These are phyloP conservation scores for Hetaerina americana DNA, from an alignment of 1,140 invertebrate species.

Conservation along the genomic window DNA sequence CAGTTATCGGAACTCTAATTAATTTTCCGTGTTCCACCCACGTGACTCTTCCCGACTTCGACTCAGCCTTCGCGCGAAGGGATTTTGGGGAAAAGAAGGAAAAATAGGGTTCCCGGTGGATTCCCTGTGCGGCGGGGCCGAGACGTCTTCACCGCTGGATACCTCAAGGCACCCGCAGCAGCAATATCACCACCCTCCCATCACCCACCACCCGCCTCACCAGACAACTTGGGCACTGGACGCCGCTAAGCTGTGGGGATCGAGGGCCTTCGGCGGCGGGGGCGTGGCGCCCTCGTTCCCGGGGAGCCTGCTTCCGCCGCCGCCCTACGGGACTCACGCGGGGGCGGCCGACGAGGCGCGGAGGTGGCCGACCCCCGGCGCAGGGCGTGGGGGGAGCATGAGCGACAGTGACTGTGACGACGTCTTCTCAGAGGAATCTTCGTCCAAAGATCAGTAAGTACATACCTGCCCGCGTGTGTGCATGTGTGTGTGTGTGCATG, in stretches of 20 bases:
- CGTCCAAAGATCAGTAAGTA: not conserved
- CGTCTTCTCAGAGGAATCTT: not conserved
- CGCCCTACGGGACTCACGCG: not conserved
- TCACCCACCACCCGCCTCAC: too few species aligned
- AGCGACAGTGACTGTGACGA: not conserved
- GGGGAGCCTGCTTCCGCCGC: not conserved
- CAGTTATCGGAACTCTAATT: too few species aligned
- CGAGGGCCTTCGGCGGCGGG: not conserved
- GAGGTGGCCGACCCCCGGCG: too few species aligned
- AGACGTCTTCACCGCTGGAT: not conserved
- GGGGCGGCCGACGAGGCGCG: not conserved
- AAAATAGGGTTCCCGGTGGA: too few species aligned
- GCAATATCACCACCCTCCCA: too few species aligned
- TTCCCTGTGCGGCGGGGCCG: too few species aligned
- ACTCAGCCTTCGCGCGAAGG: too few species aligned
- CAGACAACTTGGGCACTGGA: too few species aligned
- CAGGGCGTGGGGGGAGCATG: not conserved
- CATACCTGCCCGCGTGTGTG: not conserved
- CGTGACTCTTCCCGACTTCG: too few species aligned
- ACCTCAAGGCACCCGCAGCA: not conserved
- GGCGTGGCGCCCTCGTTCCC: not conserved
- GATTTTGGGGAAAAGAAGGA: too few species aligned
- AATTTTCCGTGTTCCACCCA: too few species aligned
- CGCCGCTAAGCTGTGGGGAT: not conserved
- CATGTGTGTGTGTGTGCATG: not conserved